Conservation (phyloP, 2,113 vertebrate species). For the Aythya baeri region DNA sequence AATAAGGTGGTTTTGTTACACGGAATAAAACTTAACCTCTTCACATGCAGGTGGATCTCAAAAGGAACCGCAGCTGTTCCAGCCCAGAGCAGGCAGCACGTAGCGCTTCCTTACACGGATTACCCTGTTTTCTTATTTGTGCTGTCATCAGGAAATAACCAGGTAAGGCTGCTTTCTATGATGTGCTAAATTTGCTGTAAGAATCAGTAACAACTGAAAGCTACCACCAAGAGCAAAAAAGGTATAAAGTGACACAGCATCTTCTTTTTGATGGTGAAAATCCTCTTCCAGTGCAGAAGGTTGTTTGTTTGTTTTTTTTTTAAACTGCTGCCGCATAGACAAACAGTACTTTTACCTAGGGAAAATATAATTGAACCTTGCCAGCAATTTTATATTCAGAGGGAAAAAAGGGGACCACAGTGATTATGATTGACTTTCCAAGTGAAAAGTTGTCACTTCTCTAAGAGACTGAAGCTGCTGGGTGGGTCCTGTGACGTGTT, state of each 20-base stretch:
- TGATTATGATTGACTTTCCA: background rate
- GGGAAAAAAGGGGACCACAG: background rate
- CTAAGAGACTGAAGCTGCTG: background rate
- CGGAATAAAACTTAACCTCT: background rate
- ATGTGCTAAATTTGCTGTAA: background rate
- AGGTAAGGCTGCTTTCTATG: background rate
- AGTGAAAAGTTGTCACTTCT: background rate
- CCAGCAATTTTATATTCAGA: background rate
- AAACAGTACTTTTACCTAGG: background rate
- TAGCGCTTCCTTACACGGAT: too few species aligned
- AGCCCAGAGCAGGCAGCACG: background rate
- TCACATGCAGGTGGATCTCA: background rate
- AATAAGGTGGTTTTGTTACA: background rate
- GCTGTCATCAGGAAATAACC: background rate
- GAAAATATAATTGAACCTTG: background rate
- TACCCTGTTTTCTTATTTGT: background rate
- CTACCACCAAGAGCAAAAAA: background rate
- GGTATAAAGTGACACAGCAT: background rate
- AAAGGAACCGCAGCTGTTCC: background rate
- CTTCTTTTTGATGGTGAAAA: background rate
- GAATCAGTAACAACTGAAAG: background rate
- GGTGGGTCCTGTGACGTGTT: background rate
- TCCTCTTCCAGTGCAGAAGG: background rate
- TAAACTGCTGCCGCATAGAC: background rate
- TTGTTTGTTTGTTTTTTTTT: too few species aligned